Percentiles rank a stretch among this genome's conserved stretches.
Conservation (phyloP, 1,140 invertebrate species). For the Brachionus rotundiformis region DNA sequence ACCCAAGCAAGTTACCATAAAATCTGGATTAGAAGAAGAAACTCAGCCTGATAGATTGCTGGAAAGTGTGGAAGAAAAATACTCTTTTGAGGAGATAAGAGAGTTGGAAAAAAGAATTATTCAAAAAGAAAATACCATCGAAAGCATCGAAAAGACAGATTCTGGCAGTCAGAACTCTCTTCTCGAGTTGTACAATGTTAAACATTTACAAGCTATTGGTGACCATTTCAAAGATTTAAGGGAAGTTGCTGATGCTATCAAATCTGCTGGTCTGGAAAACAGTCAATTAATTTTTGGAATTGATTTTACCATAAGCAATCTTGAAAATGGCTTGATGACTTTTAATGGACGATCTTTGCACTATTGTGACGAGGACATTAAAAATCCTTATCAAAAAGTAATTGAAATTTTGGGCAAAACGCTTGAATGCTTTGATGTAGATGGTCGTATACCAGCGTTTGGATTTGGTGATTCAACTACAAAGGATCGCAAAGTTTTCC, state of each 20-base stretch:
- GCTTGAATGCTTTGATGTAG: conserved; percentile 64
- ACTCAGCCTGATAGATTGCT: neutral
- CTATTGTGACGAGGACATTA: conserved; percentile 27
- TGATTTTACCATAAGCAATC: conserved; percentile 52
- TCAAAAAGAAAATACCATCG: neutral
- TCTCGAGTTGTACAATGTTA: conserved; percentile 14
- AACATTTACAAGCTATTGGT: conserved; percentile 32
- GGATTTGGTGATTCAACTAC: conserved; percentile 66
- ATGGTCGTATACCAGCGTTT: conserved; percentile 64
- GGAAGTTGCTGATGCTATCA: conserved; percentile 44
- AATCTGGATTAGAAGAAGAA: neutral
- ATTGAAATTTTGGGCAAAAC: conserved; percentile 66
- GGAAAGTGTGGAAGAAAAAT: neutral
- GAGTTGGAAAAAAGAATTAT: neutral
- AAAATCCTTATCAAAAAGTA: conserved; percentile 56
- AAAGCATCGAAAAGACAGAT: neutral
- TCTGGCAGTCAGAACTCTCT: conserved; percentile 49
- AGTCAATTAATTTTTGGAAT: conserved; percentile 52
- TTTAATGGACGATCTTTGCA: conserved; percentile 51
- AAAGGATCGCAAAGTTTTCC: conserved; percentile 63
- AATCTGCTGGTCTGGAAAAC: conserved; percentile 27
- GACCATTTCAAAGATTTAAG: conserved; percentile 38
- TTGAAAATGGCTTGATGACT: conserved; percentile 49
- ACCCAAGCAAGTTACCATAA: neutral
- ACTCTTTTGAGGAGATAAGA: neutral